Evolutionary conservation across 2,797 vertebrate species (phyloP), one percentile per base, ranked within the genome.

Genomic region (Sebastes oblongus): DNA sequence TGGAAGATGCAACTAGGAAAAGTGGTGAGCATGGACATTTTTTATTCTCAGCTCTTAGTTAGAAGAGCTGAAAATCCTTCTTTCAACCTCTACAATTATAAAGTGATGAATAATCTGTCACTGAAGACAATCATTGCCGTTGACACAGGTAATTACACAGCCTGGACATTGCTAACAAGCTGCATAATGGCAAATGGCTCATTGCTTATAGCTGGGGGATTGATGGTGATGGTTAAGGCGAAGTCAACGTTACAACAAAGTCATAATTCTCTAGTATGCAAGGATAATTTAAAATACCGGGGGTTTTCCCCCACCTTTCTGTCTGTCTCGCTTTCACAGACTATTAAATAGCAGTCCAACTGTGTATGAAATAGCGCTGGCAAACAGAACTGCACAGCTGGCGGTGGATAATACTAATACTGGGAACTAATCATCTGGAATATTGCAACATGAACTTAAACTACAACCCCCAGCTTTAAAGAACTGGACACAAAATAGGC

Each of bases 131-230:
- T 94, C 91, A 93, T 88, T 87, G 90, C 82, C 77, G 60, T 84
- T 91, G 93, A 94, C 93, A 94, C 92, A 94, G 92, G 89, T 94
- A 95, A 95, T 95, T 95, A 93, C 91, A 90, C 94, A 89, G 92
- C 92, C 88, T 93, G 91, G 93, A 91, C 91, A 91, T 91, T 91
- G 91, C 88, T 93, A 95, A 95, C 92, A 94, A 94, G 91, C 93
- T 92, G 90, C 88, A 91, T 94, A 93, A 95, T 93, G 90, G 91
- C 82, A 79, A 92, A 90, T 91, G 94, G 92, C 91, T 95, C 90
- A 95, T 93, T 94, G 92, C 92, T 87, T 90, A 83, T 84, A 86
- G 87, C 87, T 81, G 89, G 75, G 70, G 91, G 88, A 93, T 93
- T 94, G 92, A 94, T 93, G 91, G 83, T 78, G 86, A 94, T 90